These are phyloP conservation scores for Lonchura striata DNA, from an alignment of 2,113 vertebrate genomes.

Conservation along the genomic window DNA sequence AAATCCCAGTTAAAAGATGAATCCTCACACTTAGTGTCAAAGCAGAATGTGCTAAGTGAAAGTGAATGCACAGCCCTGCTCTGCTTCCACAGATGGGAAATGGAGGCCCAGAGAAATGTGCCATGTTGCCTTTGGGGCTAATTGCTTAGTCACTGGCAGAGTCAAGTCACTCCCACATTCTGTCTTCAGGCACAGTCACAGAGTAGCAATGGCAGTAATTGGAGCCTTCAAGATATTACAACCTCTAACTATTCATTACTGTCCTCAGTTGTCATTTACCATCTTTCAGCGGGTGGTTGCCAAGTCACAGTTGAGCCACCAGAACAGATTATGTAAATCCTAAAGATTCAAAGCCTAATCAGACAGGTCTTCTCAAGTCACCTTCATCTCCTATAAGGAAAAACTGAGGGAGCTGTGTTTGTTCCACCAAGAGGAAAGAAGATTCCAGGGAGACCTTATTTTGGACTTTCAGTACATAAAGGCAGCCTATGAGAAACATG, in stretches of 20 bases:
- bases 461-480: not conserved
- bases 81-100: conserved; percentile 64
- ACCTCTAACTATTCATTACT: conserved; percentile 26
- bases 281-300: conserved; percentile 36
- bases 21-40: conserved; percentile 1
- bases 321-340: conserved; percentile 33
- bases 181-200: not conserved
- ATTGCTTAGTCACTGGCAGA: conserved; percentile 12
- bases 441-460: not conserved
- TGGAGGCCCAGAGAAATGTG: conserved; percentile 7
- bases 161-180: not conserved
- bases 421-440: not conserved
- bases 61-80: not conserved
- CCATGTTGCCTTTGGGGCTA: not conserved
- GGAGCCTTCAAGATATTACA: conserved; percentile 50
- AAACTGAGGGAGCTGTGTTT: not conserved
- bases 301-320: conserved; percentile 21
- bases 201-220: conserved; percentile 4
- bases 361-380: conserved; percentile 10
- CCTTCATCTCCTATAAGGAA: not conserved
- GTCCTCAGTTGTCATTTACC: conserved; percentile 33
- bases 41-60: not conserved
- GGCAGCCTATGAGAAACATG: not conserved
- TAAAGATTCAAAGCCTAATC: conserved; percentile 6
- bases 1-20: not conserved